These are phyloP conservation scores for Dolichomitus sp. DNA, from an alignment of 2,888 invertebrate genomes.

Conservation along the genomic window DNA sequence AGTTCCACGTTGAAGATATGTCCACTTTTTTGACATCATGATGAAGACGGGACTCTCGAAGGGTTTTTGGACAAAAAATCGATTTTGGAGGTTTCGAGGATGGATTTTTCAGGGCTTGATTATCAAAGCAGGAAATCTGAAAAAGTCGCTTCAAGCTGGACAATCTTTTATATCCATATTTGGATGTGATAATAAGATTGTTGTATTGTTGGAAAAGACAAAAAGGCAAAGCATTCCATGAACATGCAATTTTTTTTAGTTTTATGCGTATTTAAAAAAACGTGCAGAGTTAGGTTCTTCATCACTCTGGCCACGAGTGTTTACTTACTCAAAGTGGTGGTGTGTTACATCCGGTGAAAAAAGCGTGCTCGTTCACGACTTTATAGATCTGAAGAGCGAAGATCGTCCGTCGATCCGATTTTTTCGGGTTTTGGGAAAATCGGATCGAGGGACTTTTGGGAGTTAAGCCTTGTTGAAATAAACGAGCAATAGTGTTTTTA, in stretches of 20 bases:
- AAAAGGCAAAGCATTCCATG: neutral
- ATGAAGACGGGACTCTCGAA: neutral
- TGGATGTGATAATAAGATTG: neutral
- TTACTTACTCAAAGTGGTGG: conserved; percentile 59
- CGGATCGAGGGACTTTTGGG: conserved; percentile 5
- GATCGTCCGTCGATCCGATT: conserved; percentile 20
- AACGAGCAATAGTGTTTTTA: neutral
- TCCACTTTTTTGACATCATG: neutral
- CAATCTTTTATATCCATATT: neutral
- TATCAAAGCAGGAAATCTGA: neutral
- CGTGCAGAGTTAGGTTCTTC: conserved; percentile 24
- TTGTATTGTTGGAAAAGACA: neutral
- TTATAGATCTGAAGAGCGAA: conserved; percentile 3
- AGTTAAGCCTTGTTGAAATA: neutral
- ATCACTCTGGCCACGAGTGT: conserved; percentile 4
- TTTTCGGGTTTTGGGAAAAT: neutral
- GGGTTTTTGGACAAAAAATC: neutral
- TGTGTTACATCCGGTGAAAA: conserved; percentile 50
- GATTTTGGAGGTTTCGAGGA: neutral
- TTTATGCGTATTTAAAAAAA: neutral
- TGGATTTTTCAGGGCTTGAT: neutral
- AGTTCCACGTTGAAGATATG: neutral
- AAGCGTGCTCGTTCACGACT: conserved; percentile 54
- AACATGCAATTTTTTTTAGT: neutral
- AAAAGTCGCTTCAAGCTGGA: neutral